Percentiles rank a stretch among this genome's conserved stretches.
These are phyloP conservation scores for Marisa cornuarietis DNA, from an alignment of 1,140 invertebrate genomes.

Conservation along the genomic window DNA sequence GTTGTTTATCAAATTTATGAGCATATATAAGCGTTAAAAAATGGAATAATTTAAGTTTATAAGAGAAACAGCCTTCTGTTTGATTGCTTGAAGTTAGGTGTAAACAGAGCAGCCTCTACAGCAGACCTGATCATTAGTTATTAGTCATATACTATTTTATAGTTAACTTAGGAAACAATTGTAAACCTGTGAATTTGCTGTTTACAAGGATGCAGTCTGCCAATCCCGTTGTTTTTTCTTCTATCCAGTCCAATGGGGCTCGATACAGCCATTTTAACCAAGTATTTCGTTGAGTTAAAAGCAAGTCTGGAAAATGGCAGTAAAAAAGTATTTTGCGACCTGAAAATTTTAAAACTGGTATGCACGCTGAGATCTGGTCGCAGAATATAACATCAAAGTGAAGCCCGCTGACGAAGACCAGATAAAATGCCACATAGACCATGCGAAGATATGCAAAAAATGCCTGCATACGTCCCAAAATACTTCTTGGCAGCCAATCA, in stretches of 20 bases:
- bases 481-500: constrained; percentile 67
- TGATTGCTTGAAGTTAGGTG: too few species aligned
- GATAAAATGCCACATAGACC: constrained; percentile 81
- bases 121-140: too few species aligned
- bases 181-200: constrained; percentile 84
- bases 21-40: too few species aligned
- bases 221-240: constrained; percentile 86
- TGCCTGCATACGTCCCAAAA: constrained; percentile 88
- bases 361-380: constrained; percentile 77
- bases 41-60: too few species aligned
- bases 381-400: constrained; percentile 87
- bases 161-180: not conserved
- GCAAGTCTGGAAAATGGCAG: constrained; percentile 97
- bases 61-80: too few species aligned
- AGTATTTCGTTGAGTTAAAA: constrained; percentile 71
- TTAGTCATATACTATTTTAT: too few species aligned
- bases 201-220: constrained; percentile 93
- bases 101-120: too few species aligned
- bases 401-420: constrained; percentile 69
- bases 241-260: constrained; percentile 88
- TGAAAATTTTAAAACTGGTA: constrained; percentile 70
- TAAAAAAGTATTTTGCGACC: constrained; percentile 84
- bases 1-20: too few species aligned
- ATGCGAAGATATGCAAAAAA: constrained; percentile 94
- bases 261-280: constrained; percentile 82